Conservation (phyloP, 2,113 vertebrate genomes). For the Fulica atra region DNA sequence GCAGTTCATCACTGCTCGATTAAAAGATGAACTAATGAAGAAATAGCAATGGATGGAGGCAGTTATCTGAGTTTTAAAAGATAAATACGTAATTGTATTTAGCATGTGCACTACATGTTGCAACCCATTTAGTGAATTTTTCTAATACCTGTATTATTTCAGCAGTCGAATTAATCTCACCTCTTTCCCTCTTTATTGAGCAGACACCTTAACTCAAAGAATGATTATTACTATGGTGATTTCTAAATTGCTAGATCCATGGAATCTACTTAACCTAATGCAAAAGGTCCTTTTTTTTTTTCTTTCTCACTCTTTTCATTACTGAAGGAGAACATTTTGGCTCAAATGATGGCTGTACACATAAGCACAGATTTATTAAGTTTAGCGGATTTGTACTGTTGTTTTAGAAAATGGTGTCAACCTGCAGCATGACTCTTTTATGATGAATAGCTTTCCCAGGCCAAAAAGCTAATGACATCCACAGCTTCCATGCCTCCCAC, state of each 20-base stretch:
- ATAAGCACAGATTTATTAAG: not conserved
- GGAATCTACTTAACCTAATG: not conserved
- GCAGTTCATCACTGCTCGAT: not conserved
- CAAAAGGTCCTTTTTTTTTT: not conserved
- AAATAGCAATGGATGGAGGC: not conserved
- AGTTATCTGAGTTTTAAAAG: not conserved
- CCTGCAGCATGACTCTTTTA: not conserved
- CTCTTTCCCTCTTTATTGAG: not conserved
- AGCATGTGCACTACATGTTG: not conserved
- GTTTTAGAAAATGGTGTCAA: conserved; percentile 23
- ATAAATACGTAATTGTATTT: not conserved
- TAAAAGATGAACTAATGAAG: not conserved
- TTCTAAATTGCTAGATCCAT: conserved; percentile 17
- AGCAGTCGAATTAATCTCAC: not conserved
- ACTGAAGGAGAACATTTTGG: not conserved
- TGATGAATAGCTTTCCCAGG: conserved; percentile 14
- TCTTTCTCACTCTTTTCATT: not conserved
- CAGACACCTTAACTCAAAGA: not conserved
- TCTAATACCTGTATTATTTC: not conserved
- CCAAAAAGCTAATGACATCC: conserved; percentile 31
- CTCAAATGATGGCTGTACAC: not conserved
- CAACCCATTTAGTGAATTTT: not conserved
- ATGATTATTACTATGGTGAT: not conserved
- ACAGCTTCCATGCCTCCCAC: conserved; percentile 17
- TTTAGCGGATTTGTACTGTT: conserved; percentile 22